phyloP scores from a whole-genome alignment of 30 jellyfish, hydroid and myxozoan genomes.

The Turritopsis dohrnii region DNA sequence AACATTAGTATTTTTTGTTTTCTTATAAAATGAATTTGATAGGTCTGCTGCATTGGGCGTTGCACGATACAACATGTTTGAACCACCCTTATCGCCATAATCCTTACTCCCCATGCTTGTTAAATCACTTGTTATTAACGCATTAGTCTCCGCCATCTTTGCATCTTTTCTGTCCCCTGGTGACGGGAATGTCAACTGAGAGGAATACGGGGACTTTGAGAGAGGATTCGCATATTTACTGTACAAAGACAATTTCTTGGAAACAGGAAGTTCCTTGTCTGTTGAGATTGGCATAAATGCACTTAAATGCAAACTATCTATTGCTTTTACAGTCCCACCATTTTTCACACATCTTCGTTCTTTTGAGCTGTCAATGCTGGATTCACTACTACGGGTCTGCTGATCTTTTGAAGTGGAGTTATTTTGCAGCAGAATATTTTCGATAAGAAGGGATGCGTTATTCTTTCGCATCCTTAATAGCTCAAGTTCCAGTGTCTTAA shows the following conservation, averaged over 20 bases:
- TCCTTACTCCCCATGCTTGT: background rate
- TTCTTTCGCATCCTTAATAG: background rate
- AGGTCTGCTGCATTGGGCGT: background rate
- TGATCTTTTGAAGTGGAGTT: background rate
- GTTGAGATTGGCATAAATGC: background rate
- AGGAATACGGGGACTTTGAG: background rate
- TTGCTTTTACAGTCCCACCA: background rate
- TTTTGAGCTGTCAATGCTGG: too few species aligned
- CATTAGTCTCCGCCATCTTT: background rate
- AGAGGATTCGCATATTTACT: background rate
- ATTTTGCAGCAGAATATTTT: conserved; percentile 21
- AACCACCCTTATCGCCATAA: too few species aligned
- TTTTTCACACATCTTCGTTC: background rate
- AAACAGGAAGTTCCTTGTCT: background rate
- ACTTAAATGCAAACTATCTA: background rate
- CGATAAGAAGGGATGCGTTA: conserved; percentile 18
- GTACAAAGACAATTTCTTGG: background rate
- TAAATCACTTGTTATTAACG: background rate
- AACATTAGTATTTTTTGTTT: background rate
- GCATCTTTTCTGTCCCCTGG: background rate
- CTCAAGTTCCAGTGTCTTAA: conserved; percentile 1
- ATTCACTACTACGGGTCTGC: background rate
- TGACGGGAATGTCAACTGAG: background rate
- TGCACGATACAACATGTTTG: too few species aligned
- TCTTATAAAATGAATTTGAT: background rate